Evolutionary conservation across 1,140 invertebrate species (phyloP).

Genomic region (Drosophila nasuta): DNA sequence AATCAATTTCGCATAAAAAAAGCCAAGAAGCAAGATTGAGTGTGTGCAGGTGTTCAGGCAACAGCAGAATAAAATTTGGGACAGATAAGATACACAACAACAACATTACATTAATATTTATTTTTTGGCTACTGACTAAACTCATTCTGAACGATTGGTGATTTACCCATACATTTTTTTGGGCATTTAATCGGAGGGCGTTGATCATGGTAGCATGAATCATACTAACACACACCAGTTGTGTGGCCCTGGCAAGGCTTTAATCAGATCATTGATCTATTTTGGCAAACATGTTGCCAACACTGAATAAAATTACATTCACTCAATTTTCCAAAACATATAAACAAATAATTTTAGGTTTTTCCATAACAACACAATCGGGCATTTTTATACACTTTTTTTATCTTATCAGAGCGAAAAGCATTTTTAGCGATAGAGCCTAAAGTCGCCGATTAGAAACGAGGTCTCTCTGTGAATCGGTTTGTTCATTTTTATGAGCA

Average conservation of each 20-base stretch:
- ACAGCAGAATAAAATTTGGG: background rate
- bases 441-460: conserved; percentile 39
- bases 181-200: conserved; percentile 2
- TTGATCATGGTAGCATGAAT: conserved; percentile 23
- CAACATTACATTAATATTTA: conserved; percentile 14
- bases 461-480: conserved; percentile 12
- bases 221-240: conserved; percentile 17
- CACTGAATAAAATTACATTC: background rate
- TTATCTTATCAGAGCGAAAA: conserved; percentile 45
- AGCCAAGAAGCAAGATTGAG: background rate
- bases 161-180: background rate
- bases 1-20: conserved; percentile 34
- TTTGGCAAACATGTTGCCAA: conserved; percentile 34
- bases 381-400: background rate
- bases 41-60: conserved; percentile 44
- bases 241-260: conserved; percentile 1
- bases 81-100: conserved; percentile 19
- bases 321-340: conserved; percentile 2
- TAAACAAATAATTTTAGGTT: conserved; percentile 38
- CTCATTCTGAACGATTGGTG: background rate
- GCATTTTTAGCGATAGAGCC: conserved; percentile 37
- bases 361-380: conserved; percentile 23
- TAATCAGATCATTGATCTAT: conserved; percentile 31
- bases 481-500: conserved; percentile 16
- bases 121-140: conserved; percentile 36